phyloP scores from a whole-genome alignment of 1,140 invertebrate species.

The Aphidius ervi region DNA sequence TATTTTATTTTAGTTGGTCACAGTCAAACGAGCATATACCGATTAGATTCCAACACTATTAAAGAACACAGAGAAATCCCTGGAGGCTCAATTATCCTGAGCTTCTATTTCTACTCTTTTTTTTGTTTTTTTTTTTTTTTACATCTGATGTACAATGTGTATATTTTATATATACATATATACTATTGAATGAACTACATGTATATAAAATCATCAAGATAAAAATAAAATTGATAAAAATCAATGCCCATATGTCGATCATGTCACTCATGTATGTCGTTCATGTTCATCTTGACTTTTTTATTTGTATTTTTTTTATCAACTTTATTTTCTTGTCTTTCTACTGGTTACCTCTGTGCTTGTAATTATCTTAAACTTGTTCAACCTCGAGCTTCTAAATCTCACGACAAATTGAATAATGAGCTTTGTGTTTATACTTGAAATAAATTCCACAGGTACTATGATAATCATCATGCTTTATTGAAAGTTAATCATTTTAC shows the following conservation, averaged over 20 bases:
- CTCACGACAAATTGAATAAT: slow-evolving; percentile 23
- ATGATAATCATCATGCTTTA: slow-evolving; percentile 12
- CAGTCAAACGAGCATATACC: slow-evolving; percentile 1
- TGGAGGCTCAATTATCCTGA: slow-evolving; percentile 14
- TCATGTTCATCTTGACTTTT: not conserved
- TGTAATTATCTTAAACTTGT: slow-evolving; percentile 16
- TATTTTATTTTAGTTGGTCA: not conserved
- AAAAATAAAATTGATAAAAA: slow-evolving; percentile 12
- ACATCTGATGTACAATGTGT: not conserved
- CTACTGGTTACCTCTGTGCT: slow-evolving; percentile 17
- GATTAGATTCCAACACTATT: slow-evolving; percentile 21
- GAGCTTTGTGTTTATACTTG: not conserved
- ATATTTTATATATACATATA: not conserved
- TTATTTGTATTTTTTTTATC: too few relatives aligned
- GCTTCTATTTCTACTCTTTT: slow-evolving; percentile 8
- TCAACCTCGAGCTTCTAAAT: not conserved
- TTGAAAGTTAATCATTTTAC: not conserved
- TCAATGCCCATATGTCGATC: slow-evolving; percentile 13
- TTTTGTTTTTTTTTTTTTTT: not conserved
- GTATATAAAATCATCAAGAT: not conserved
- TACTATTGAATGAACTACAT: not conserved
- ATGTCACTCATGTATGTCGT: slow-evolving; percentile 10
- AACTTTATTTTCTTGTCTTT: not conserved
- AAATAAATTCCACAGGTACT: not conserved
- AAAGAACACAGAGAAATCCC: slow-evolving; percentile 18